Evolutionary conservation across 2,797 vertebrate genomes (phyloP).

Genomic region (Phylloscopus collybita): DNA sequence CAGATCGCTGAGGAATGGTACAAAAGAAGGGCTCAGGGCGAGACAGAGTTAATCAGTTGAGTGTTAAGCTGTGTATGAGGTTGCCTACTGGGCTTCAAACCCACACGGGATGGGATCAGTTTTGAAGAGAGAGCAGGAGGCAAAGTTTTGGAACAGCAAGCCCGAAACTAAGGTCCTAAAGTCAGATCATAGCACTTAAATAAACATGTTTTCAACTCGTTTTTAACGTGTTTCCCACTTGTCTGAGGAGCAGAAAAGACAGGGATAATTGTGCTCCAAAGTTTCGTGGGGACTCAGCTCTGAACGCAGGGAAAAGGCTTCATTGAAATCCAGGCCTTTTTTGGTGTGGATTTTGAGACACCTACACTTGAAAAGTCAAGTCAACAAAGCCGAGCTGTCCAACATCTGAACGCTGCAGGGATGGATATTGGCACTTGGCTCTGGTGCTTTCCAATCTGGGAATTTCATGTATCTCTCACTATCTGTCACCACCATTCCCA

Average conservation of each 20-base stretch:
- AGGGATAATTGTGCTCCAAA: background rate
- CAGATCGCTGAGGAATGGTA: background rate
- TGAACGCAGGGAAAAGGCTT: background rate
- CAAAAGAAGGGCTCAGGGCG: background rate
- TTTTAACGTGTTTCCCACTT: background rate
- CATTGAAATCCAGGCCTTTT: background rate
- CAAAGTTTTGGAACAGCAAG: background rate
- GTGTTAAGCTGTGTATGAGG: background rate
- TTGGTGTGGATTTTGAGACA: background rate
- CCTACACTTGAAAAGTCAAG: background rate
- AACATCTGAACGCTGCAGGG: background rate
- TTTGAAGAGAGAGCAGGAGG: background rate
- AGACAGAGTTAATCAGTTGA: background rate
- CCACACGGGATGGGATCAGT: background rate
- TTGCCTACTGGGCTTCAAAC: background rate
- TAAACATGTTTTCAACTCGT: background rate
- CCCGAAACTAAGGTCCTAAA: background rate
- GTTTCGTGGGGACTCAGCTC: background rate
- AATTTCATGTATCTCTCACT: background rate
- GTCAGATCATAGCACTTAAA: background rate
- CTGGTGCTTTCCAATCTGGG: background rate
- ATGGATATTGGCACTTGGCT: background rate
- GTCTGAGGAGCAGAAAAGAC: background rate
- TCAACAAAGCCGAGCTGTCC: background rate
- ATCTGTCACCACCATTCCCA: background rate